Evolutionary conservation across 1,140 invertebrate genomes (phyloP).

Genomic region (Caenorhabditis brenneri): DNA sequence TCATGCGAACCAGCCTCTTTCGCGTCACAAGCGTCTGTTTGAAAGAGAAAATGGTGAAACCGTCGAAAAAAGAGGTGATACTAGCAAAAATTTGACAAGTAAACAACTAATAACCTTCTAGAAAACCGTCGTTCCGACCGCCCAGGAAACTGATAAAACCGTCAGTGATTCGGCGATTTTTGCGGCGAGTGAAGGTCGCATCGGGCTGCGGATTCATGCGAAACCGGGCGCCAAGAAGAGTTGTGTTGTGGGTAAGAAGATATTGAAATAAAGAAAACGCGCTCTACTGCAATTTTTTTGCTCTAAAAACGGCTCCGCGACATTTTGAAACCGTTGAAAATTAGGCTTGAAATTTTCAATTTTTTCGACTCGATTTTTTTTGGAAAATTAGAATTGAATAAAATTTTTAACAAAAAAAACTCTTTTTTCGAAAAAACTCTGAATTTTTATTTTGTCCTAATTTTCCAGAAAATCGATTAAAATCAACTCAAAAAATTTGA

Average conservation of each 20-base stretch:
- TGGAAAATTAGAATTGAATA: too few relatives aligned
- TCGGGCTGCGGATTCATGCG: conserved; percentile 55
- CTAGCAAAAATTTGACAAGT: not conserved
- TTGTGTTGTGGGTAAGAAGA: conserved; percentile 56
- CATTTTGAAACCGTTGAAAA: too few relatives aligned
- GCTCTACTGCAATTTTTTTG: too few relatives aligned
- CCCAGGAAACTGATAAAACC: not conserved
- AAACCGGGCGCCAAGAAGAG: conserved; percentile 58
- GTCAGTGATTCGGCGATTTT: conserved; percentile 38
- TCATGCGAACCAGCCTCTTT: not conserved
- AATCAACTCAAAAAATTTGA: too few relatives aligned
- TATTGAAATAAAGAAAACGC: too few relatives aligned
- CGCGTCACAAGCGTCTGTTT: not conserved
- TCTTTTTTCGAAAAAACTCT: too few relatives aligned
- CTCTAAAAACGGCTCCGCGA: too few relatives aligned
- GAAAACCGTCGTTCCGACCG: not conserved
- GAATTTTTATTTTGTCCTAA: too few relatives aligned
- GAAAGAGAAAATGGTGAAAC: conserved; percentile 28
- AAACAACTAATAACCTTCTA: not conserved
- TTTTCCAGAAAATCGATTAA: too few relatives aligned
- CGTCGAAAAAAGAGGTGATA: not conserved
- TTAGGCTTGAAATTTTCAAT: not conserved
- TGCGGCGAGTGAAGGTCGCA: conserved; percentile 38
- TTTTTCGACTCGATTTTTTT: too few relatives aligned
- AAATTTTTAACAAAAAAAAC: too few relatives aligned